Conservation (phyloP, 1,140 invertebrate species). For the Thaumetopoea pityocampa region DNA sequence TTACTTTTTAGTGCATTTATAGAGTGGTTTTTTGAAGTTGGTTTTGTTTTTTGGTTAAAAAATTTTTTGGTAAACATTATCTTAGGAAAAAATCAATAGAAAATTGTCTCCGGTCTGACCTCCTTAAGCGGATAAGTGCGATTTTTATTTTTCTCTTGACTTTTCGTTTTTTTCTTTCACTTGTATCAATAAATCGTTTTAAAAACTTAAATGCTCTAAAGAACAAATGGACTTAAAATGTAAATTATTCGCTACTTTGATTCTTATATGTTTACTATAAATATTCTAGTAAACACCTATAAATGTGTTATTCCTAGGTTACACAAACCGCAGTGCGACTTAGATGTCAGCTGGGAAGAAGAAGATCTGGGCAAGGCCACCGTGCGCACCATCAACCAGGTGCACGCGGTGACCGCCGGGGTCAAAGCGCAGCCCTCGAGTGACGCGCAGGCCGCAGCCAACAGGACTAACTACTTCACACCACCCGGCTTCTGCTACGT, state of each 20-base stretch:
- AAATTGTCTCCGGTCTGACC: no score
- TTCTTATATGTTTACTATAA: background rate
- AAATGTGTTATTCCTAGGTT: slow-evolving; percentile 44
- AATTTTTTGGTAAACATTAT: no score
- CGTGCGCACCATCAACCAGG: slow-evolving; percentile 39
- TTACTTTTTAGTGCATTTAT: no score
- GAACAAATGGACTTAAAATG: no score
- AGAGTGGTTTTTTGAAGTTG: no score
- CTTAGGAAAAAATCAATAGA: no score
- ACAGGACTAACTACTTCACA: slow-evolving; percentile 72
- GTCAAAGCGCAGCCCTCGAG: background rate
- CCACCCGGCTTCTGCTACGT: slow-evolving; percentile 88
- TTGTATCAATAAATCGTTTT: no score
- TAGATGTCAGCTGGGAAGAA: slow-evolving; percentile 87
- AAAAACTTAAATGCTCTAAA: no score
- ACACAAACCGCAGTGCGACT: slow-evolving; percentile 86
- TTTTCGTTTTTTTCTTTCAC: background rate
- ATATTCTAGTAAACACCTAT: background rate
- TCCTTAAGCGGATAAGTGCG: no score
- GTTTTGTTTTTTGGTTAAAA: no score
- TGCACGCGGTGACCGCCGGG: slow-evolving; percentile 17
- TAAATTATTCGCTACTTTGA: background rate
- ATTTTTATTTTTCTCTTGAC: background rate
- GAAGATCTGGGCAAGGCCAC: slow-evolving; percentile 79
- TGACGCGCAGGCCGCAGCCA: slow-evolving; percentile 14